Base-by-base conservation (phyloP, 2,797 vertebrate genomes). In the Erethizon dorsatum region DNA sequence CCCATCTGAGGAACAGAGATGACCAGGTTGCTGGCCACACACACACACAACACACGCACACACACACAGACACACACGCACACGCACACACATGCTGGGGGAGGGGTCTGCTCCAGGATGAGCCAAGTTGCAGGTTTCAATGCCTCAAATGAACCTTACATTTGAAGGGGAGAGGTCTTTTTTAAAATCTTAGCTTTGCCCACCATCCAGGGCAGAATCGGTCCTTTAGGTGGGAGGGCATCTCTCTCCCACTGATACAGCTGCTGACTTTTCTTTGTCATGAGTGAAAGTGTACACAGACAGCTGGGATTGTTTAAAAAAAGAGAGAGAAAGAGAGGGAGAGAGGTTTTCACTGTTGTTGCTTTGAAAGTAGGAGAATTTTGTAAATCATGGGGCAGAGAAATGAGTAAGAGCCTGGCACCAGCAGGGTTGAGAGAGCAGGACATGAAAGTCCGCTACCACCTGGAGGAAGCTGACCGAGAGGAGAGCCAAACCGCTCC, bases 91-190 rank as follows among this genome's bases (percentile, higher is more conserved):
- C 59, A 28, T 28, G 59, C 59, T 22, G 33, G 65, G 33, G 15
- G 6, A 3, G 17, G 15, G 17, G 9, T 3, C 65, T 67, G 65
- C 65, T 18, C 65, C 8, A 89, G 79, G 11, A 77, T 47, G 7
- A 83, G 75, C 96, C 94, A 83, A 82, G 59, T 97, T 94, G n/a
- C 90, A 89, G 90, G 93, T 92, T 93, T 82, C 95, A 52, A 86
- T 83, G 71, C 94, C 61, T 91, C 95, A 54, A 71, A 61, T 96
- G 96, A 97, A 97, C 97, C 83, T 94, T 47, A 37, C 54, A 33
- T 94, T 56, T 3, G 0, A n/a, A 95, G 91, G 91, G 52, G 89
- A 97, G 97, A 97, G 83, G 90, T 94, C 96, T 50, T 84, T 71
- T 95, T 97, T 83, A 67, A 96, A 73, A 95, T 97, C 84, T 78